These are phyloP conservation scores for Euleptes europaea DNA, from an alignment of 2,113 vertebrate species.

Conservation along the genomic window DNA sequence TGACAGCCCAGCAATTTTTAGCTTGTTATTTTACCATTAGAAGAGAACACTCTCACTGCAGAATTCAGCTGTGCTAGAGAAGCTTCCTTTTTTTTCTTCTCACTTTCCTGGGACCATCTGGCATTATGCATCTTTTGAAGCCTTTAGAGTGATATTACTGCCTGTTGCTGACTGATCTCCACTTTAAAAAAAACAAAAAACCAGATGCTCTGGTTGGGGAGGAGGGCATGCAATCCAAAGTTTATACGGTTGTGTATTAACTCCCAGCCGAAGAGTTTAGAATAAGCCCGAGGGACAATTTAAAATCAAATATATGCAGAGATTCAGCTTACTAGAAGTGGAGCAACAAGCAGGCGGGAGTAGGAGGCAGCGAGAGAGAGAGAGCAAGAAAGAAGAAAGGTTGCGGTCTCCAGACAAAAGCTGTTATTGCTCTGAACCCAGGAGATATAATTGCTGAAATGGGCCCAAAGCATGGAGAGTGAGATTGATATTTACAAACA, in stretches of 20 bases:
- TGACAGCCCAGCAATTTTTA: slow-evolving; percentile 79
- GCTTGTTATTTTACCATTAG: slow-evolving; percentile 64
- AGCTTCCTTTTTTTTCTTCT: slow-evolving; percentile 42
- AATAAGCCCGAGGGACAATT: slow-evolving; percentile 67
- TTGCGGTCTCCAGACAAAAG: slow-evolving; percentile 61
- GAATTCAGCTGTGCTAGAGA: slow-evolving; percentile 56
- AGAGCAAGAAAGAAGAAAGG: neutral
- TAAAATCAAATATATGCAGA: slow-evolving; percentile 60
- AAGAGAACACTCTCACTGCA: slow-evolving; percentile 64
- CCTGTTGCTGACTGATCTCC: slow-evolving; percentile 60
- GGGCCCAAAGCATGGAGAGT: slow-evolving; percentile 94
- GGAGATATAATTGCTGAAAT: slow-evolving; percentile 82
- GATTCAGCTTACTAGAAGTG: slow-evolving; percentile 54
- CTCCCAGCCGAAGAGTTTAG: slow-evolving; percentile 65
- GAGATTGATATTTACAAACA: slow-evolving; percentile 97
- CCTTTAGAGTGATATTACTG: slow-evolving; percentile 70
- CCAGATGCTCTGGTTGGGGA: slow-evolving; percentile 76
- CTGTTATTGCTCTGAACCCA: slow-evolving; percentile 65
- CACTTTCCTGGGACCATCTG: slow-evolving; percentile 71
- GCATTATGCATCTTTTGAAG: slow-evolving; percentile 69
- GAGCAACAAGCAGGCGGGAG: slow-evolving; percentile 43
- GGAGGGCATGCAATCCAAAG: slow-evolving; percentile 42
- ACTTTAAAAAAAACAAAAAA: slow-evolving; percentile 69
- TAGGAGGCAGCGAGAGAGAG: neutral
- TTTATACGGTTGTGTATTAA: slow-evolving; percentile 71